Evolutionary conservation across 2,888 invertebrate genomes (phyloP), one percentile per base, ranked within the genome.

Genomic region (Amphipoea lucens): DNA sequence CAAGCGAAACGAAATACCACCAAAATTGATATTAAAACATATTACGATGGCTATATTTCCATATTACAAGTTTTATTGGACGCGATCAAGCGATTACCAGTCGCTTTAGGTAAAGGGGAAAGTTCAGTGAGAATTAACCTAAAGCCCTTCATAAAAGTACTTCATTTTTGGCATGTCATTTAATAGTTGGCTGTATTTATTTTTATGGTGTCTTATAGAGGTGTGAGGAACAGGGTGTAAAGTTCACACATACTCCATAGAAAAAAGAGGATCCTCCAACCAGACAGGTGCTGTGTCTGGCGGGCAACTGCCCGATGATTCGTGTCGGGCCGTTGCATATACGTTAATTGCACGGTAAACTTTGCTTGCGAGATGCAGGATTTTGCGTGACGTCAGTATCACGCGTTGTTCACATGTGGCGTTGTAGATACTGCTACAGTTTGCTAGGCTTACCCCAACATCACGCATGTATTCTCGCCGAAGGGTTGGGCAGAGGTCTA

Each of bases 31-130:
- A 82, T 42, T 57, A 62, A 67, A 81, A 67, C 11, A 70, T 4
- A 70, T 78, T 71, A 62, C 40, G 74, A 71, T 11, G 62, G 67
- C 79, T 72, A 60, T 79, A 72, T 79, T 71, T 71, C 67, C 67
- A 79, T 74, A 84, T 84, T 74, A 84, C 36, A 84, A 78, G 69
- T 84, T 83, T 69, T 72, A 84, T 84, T 74, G 66, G 57, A 74
- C 48, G 67, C 82, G n/a, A 71, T 68, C 29, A 67, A 51, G 63
- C 48, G 57, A 63, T 67, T 67, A 78, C 60, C 40, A 48, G 20
- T 14, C 29, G 14, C 4, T 60, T 60, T 23, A 45, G 20, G 60
- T 57, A 69, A 73, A 83, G 48, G 5, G 11, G 9, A 48, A 72
- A 40, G 11, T 60, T 71, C 4, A 20, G 20, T 9, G 12, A 7